Percentiles rank a stretch among this genome's conserved stretches.
These are phyloP conservation scores for Grammomys surdaster DNA, from an alignment of 2,113 vertebrate genomes.

Conservation along the genomic window DNA sequence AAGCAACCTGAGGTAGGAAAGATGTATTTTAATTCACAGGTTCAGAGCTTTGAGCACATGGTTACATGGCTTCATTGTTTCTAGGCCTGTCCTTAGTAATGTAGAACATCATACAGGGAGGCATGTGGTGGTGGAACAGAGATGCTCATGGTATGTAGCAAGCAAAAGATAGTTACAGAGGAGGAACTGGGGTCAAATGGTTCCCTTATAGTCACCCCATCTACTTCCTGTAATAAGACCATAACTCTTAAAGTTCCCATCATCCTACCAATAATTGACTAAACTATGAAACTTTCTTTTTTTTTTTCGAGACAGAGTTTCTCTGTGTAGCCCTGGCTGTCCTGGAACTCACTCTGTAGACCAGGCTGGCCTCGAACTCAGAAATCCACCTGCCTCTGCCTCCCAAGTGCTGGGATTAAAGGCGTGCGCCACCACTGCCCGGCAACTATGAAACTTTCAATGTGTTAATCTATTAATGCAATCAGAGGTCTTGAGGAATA, in stretches of 20 bases:
- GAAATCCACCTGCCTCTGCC: too few species aligned
- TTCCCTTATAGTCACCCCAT: too few species aligned
- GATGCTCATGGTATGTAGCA: neutral
- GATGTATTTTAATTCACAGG: neutral
- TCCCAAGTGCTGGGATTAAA: too few species aligned
- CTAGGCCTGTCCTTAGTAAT: neutral
- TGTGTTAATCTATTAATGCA: neutral
- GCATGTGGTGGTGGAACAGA: neutral
- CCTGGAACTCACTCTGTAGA: too few species aligned
- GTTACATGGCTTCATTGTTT: neutral
- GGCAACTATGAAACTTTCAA: neutral
- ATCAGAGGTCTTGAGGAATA: neutral
- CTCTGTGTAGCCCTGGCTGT: too few species aligned
- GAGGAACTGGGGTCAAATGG: too few species aligned
- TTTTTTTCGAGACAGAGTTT: too few species aligned
- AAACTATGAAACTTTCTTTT: neutral
- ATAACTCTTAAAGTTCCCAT: too few species aligned
- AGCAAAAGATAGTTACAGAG: neutral
- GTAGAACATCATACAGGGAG: neutral
- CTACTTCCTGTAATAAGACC: neutral
- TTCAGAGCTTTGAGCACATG: neutral
- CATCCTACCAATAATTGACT: neutral
- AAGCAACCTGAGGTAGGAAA: neutral
- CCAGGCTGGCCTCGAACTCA: too few species aligned
- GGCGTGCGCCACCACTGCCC: too few species aligned